Conservation (phyloP, 1,140 invertebrate genomes). For the Papilio dardanus region DNA sequence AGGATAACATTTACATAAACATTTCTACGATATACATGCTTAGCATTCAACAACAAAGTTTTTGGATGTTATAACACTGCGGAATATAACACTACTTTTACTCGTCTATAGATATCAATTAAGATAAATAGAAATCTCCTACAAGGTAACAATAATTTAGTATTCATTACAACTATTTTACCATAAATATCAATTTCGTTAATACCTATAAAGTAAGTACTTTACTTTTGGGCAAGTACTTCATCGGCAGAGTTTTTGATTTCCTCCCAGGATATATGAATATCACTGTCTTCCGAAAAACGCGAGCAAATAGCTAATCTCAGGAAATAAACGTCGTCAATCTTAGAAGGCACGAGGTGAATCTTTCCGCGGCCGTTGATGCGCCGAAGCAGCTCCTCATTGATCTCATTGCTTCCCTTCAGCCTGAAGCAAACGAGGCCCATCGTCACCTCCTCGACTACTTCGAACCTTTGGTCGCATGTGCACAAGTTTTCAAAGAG, state of each 20-base stretch:
- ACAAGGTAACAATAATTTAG: conserved; percentile 9
- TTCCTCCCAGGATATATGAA: conserved; percentile 94
- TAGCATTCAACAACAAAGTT: not conserved
- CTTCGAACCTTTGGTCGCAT: conserved; percentile 91
- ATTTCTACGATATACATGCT: not conserved
- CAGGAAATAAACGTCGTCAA: conserved; percentile 92
- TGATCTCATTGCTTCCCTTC: conserved; percentile 93
- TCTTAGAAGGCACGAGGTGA: conserved; percentile 96
- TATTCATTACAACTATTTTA: not conserved
- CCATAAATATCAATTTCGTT: not conserved
- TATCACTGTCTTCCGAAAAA: conserved; percentile 91
- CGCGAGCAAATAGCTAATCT: conserved; percentile 96
- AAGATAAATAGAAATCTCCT: not conserved
- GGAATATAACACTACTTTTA: not conserved
- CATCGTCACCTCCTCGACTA: conserved; percentile 93
- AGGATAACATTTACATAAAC: not conserved
- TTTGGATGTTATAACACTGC: not conserved
- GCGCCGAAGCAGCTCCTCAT: conserved; percentile 91
- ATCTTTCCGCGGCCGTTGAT: conserved; percentile 97
- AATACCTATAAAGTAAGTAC: not conserved
- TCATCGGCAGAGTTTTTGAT: conserved; percentile 89
- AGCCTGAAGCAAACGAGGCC: conserved; percentile 97
- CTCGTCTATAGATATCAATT: not conserved
- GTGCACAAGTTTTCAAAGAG: conserved; percentile 90
- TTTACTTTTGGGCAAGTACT: conserved; percentile 75